phyloP scores from a whole-genome alignment of 2,797 vertebrate genomes.

The Diceros bicornis region DNA sequence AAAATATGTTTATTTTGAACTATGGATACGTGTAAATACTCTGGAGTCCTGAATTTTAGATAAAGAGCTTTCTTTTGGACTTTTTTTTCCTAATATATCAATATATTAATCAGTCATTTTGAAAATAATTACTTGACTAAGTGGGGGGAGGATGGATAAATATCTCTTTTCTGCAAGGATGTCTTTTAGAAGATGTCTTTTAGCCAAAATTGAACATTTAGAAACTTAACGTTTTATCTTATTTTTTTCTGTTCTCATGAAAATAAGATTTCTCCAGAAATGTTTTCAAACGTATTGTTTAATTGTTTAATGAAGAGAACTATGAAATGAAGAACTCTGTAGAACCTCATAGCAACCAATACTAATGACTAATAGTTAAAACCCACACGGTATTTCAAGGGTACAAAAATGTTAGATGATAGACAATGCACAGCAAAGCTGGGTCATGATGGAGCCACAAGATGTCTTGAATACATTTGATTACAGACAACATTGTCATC shows the following conservation, averaged over 20 bases:
- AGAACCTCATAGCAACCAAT: neutral
- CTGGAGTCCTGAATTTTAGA: slow-evolving; percentile 30
- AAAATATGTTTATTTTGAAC: slow-evolving; percentile 34
- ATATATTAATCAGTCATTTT: neutral
- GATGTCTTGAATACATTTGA: neutral
- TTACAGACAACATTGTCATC: neutral
- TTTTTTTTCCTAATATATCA: neutral
- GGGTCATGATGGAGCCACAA: neutral
- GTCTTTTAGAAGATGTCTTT: neutral
- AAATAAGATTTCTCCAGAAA: neutral
- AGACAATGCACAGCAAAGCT: neutral
- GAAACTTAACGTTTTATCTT: neutral
- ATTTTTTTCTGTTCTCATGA: neutral
- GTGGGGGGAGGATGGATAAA: neutral
- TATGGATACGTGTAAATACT: neutral
- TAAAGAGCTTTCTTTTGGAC: neutral
- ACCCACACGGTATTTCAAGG: neutral
- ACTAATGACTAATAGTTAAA: neutral
- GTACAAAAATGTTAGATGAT: neutral
- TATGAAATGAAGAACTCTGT: neutral
- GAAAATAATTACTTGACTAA: neutral
- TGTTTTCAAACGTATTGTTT: neutral
- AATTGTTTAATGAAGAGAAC: neutral
- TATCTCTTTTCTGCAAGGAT: neutral
- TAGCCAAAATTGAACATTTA: neutral